Base-by-base conservation (phyloP, 2,113 vertebrate genomes). In the Tyto alba region DNA sequence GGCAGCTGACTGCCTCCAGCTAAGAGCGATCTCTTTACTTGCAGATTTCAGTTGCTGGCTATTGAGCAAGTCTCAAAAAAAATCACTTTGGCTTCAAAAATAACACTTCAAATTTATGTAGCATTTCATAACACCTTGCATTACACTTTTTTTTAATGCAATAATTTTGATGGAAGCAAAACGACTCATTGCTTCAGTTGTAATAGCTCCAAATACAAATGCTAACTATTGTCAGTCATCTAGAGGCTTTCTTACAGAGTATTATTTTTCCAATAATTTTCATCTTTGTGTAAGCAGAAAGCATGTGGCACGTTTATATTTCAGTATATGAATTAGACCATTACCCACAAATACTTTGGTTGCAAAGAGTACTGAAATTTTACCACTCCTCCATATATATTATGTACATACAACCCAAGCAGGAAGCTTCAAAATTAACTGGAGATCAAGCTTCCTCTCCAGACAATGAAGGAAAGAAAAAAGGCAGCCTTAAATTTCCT, bases 1-100 rank as follows among this genome's bases (percentile, higher is more conserved):
- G 84, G 74, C 92, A 95, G 90, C 89, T 96, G 92, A 95, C 56
- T 66, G 94, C 95, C 95, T 96, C 84, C 86, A 96, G 96, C 95
- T 96, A 96, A 45, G 52, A 89, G 62, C 1, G 13, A 89, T 84
- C 86, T 81, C 92, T 91, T 67, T 45, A 86, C 79, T 86, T 43
- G 68, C 64, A 85, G 41, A 79, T 85, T 92, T 89, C 80, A 93
- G 52, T 81, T 69, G 53, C 64, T 94, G 80, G 95, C 77, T 88
- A 89, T 81, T 40, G 34, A 94, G 71, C 66, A 75, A 81, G 56
- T 78, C 73, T 94, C 83, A 55, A 92, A 94, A 93, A 93, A 92
- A 94, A 52, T 11, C 40, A 63, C 47, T 86, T 41, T 78, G 68
- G 68, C 64, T 89, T 95, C 48, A 81, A 41, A 96, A 93, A 29